phyloP scores from a whole-genome alignment of 2,888 invertebrate species.

The Latrodectus hesperus region DNA sequence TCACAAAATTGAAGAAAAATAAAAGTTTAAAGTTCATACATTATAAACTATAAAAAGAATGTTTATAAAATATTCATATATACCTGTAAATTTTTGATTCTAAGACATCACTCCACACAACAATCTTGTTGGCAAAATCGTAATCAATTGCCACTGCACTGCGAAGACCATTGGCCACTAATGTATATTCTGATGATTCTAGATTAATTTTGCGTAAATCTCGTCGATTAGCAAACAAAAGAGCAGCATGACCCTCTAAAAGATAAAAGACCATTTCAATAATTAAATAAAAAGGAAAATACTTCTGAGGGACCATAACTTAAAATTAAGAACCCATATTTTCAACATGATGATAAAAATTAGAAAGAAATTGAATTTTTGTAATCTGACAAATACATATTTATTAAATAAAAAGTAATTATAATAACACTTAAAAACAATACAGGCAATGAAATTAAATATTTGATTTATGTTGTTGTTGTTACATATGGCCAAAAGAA shows the following conservation, averaged over 20 bases:
- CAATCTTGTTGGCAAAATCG: conserved; percentile 92
- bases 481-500: too few species aligned
- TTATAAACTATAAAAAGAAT: neutral
- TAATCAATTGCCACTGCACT: conserved; percentile 88
- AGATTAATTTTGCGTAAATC: conserved; percentile 94
- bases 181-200: conserved; percentile 80
- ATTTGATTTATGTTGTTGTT: too few species aligned
- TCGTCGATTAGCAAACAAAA: conserved; percentile 89
- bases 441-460: too few species aligned
- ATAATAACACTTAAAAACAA: too few species aligned
- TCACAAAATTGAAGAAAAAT: too few species aligned
- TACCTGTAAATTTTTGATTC: conserved; percentile 92
- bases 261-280: neutral
- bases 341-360: neutral
- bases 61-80: neutral
- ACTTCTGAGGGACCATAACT: neutral
- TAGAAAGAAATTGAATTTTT: too few species aligned
- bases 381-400: too few species aligned
- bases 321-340: neutral
- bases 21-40: too few species aligned
- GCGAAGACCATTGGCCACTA: conserved; percentile 91
- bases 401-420: too few species aligned
- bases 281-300: neutral
- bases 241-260: conserved; percentile 88
- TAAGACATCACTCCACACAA: conserved; percentile 97